Percentiles rank a stretch among this genome's conserved stretches.
These are phyloP conservation scores for Channa striata DNA, from an alignment of 2,797 vertebrate genomes.

Conservation along the genomic window DNA sequence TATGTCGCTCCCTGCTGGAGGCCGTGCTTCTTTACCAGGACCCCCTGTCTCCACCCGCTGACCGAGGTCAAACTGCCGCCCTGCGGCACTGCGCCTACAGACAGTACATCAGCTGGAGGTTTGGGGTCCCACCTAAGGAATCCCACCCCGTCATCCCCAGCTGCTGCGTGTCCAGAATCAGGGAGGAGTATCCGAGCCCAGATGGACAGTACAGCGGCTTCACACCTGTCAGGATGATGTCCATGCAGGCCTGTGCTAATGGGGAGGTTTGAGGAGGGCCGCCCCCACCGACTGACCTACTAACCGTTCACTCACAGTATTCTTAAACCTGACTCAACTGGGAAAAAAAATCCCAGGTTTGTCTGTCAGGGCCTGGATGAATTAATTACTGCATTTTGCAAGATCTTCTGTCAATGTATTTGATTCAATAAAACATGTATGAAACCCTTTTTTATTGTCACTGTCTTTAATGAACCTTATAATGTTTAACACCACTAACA, in stretches of 20 bases:
- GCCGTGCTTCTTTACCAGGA: constrained; percentile 83
- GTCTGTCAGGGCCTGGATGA: not conserved
- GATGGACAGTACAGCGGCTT: constrained; percentile 81
- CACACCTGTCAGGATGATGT: constrained; percentile 2
- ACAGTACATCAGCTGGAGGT: constrained; percentile 86
- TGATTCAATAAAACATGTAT: not conserved
- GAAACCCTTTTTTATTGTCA: constrained; percentile 5
- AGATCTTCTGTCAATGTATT: not conserved
- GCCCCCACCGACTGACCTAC: not conserved
- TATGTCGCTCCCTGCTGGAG: constrained; percentile 74
- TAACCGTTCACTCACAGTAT: not conserved
- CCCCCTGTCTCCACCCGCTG: constrained; percentile 72
- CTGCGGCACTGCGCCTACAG: constrained; percentile 84
- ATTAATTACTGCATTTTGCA: constrained; percentile 28
- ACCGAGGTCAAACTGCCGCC: not conserved
- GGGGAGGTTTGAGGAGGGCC: constrained; percentile 32
- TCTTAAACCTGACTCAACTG: not conserved
- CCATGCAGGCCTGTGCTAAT: constrained; percentile 19
- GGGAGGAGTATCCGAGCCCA: constrained; percentile 75
- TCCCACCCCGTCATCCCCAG: constrained; percentile 82
- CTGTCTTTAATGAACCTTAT: constrained; percentile 11
- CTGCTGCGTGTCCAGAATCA: constrained; percentile 86
- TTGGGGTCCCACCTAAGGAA: constrained; percentile 75
- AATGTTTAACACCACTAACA: no score
- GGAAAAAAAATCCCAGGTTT: not conserved